Evolutionary conservation across 1,140 invertebrate species (phyloP).

Genomic region (Sarcophaga peregrina): DNA sequence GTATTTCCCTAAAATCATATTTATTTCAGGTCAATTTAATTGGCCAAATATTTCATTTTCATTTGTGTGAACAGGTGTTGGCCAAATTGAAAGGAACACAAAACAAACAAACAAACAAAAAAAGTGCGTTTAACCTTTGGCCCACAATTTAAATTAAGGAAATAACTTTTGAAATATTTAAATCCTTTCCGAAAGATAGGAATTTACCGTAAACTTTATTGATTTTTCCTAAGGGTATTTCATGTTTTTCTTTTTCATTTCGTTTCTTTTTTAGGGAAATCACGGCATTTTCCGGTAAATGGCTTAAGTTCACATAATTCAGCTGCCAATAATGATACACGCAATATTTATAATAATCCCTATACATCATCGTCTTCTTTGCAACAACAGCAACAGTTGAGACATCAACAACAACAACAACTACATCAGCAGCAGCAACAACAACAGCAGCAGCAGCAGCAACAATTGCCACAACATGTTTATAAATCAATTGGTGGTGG

Average conservation of each 20-base stretch:
- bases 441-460: constrained; percentile 50
- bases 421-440: constrained; percentile 45
- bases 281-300: constrained; percentile 64
- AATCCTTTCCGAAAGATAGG: too few species aligned
- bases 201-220: not conserved
- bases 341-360: constrained; percentile 64
- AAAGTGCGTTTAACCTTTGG: too few species aligned
- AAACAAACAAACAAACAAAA: too few species aligned
- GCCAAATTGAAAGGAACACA: too few species aligned
- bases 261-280: constrained; percentile 53
- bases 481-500: constrained; percentile 53
- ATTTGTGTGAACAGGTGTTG: too few species aligned
- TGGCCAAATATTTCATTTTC: too few species aligned
- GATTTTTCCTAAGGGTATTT: not conserved
- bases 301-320: constrained; percentile 62
- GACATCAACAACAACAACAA: constrained; percentile 46
- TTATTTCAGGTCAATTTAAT: too few species aligned
- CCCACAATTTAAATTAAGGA: too few species aligned
- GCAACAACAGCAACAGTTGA: constrained; percentile 20
- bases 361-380: constrained; percentile 54
- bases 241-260: not conserved
- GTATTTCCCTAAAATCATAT: too few species aligned
- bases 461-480: constrained; percentile 54
- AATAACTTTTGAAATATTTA: too few species aligned
- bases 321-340: constrained; percentile 57